These are phyloP conservation scores for Poeciliopsis occidentalis DNA, from an alignment of 2,113 vertebrate genomes.

Conservation along the genomic window DNA sequence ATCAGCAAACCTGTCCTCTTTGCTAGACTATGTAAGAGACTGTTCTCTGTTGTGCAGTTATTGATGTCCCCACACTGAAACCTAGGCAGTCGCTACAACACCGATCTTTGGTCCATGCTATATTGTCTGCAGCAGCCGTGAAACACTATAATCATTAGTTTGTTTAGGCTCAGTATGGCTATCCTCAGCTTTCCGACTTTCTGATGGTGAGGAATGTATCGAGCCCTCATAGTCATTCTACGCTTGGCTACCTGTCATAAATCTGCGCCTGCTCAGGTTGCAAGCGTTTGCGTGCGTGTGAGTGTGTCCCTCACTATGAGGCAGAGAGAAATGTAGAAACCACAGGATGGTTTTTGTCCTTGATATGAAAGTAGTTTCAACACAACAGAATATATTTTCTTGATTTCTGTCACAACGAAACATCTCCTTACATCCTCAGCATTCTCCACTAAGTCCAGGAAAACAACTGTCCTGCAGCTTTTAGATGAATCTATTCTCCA, in stretches of 20 bases:
- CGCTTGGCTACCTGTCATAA: constrained; percentile 42
- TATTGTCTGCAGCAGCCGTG: constrained; percentile 37
- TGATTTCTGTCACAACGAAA: too few relatives aligned
- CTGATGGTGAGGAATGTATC: constrained; percentile 18
- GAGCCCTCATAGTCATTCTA: constrained; percentile 44
- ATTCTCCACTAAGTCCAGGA: too few relatives aligned
- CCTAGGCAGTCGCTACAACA: too few relatives aligned
- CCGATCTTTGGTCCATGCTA: not conserved
- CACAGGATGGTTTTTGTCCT: not conserved
- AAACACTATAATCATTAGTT: constrained; percentile 54
- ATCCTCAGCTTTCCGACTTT: constrained; percentile 41
- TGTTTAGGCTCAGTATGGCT: constrained; percentile 30
- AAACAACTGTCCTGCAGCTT: too few relatives aligned
- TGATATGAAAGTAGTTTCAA: not conserved
- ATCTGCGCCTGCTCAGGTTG: constrained; percentile 32
- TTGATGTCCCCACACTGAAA: not conserved
- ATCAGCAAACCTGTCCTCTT: constrained; percentile 14
- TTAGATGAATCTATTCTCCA: too few relatives aligned
- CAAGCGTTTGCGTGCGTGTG: not conserved
- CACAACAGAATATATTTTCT: not conserved
- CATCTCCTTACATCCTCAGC: too few relatives aligned
- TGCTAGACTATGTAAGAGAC: constrained; percentile 31
- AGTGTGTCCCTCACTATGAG: not conserved
- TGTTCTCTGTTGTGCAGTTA: constrained; percentile 14
- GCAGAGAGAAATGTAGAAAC: not conserved